phyloP scores from a whole-genome alignment of 1,140 invertebrate genomes.

The Zaprionus ornatus region DNA sequence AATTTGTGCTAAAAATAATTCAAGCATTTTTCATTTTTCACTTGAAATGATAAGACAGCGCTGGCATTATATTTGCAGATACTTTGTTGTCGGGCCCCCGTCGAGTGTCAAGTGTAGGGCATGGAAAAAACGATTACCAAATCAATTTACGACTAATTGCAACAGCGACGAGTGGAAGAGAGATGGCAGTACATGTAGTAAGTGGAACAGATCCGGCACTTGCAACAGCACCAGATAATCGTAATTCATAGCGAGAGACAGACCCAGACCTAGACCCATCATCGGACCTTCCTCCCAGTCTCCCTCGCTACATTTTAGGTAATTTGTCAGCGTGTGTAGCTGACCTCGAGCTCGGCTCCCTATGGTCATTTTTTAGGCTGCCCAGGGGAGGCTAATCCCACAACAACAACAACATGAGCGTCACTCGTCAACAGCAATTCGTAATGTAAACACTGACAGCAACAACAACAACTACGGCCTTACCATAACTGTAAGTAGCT shows the following conservation, averaged over 20 bases:
- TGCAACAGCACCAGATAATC: slow-evolving; percentile 21
- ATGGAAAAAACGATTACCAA: slow-evolving; percentile 39
- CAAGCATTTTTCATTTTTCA: slow-evolving; percentile 12
- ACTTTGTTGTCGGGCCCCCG: slow-evolving; percentile 11
- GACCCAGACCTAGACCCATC: not conserved
- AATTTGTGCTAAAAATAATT: slow-evolving; percentile 19
- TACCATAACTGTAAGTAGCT: slow-evolving; percentile 41
- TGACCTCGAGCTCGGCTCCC: slow-evolving; percentile 35
- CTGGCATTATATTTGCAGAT: not conserved
- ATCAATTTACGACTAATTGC: slow-evolving; percentile 55
- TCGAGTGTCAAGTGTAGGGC: slow-evolving; percentile 35
- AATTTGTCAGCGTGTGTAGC: slow-evolving; percentile 43
- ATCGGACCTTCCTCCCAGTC: not conserved
- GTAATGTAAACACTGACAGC: not conserved
- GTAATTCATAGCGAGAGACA: slow-evolving; percentile 12
- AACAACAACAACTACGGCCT: slow-evolving; percentile 7
- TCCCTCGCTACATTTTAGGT: not conserved
- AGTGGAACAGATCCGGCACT: not conserved
- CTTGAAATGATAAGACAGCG: slow-evolving; percentile 7
- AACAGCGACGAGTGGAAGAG: not conserved
- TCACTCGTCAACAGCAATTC: slow-evolving; percentile 8
- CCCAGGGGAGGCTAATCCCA: slow-evolving; percentile 33
- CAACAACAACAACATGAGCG: not conserved
- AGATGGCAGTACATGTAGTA: not conserved
- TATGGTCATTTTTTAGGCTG: slow-evolving; percentile 52